Conservation (phyloP, 2,888 invertebrate genomes). For the Thymelicus lineola region DNA sequence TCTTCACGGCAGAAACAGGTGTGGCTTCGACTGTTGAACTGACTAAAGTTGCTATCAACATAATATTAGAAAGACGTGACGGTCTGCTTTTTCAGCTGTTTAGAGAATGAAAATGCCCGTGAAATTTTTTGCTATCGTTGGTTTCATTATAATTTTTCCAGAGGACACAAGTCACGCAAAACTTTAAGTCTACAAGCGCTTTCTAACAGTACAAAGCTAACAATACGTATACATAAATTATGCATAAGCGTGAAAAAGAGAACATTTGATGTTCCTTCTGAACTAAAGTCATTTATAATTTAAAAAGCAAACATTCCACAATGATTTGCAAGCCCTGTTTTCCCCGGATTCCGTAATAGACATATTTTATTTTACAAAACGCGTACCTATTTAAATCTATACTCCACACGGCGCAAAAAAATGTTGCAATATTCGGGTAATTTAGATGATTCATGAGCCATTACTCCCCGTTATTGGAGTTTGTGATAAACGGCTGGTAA, state of each 20-base stretch:
- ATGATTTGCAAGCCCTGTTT: conserved; percentile 27
- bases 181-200: background rate
- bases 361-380: conserved; percentile 37
- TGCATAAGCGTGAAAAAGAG: conserved; percentile 1
- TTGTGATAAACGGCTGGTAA: conserved; percentile 42
- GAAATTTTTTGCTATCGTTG: too few species aligned
- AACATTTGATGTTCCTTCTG: background rate
- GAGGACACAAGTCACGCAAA: too few species aligned
- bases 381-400: conserved; percentile 48
- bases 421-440: conserved; percentile 38
- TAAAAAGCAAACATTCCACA: conserved; percentile 13
- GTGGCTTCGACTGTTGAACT: background rate
- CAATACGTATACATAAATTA: background rate
- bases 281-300: conserved; percentile 16
- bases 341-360: conserved; percentile 28
- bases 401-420: conserved; percentile 46
- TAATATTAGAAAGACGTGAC: too few species aligned
- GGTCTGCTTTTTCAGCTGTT: too few species aligned
- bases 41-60: too few species aligned
- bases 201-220: background rate
- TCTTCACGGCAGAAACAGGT: background rate
- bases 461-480: conserved; percentile 35
- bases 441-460: conserved; percentile 39
- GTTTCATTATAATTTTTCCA: too few species aligned
- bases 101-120: too few species aligned